phyloP scores from a whole-genome alignment of 2,113 vertebrate genomes.

The Tetraodon nigroviridis region DNA sequence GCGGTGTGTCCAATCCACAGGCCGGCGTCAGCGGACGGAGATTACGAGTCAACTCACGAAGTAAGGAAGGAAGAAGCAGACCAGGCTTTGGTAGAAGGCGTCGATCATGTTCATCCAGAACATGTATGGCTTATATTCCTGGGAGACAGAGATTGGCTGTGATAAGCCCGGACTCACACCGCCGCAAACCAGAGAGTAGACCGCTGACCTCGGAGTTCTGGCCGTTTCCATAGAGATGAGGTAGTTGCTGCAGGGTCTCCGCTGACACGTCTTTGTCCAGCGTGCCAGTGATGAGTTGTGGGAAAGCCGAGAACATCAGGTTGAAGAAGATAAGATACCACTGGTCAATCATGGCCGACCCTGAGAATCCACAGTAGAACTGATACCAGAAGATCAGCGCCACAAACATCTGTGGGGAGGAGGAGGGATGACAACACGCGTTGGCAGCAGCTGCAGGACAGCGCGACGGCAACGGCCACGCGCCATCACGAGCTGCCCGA shows the following conservation, averaged over 20 bases:
- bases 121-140: constrained; percentile 93
- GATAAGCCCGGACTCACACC: background rate
- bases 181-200: background rate
- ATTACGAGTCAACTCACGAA: constrained; percentile 80
- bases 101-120: constrained; percentile 99
- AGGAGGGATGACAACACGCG: background rate
- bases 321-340: constrained; percentile 99
- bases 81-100: constrained; percentile 93
- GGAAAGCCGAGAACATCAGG: constrained; percentile 95
- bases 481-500: too few relatives aligned
- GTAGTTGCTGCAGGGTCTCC: constrained; percentile 80
- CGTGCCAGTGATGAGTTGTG: constrained; percentile 93
- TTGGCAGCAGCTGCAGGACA: too few relatives aligned
- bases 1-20: background rate
- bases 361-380: constrained; percentile 98
- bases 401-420: constrained; percentile 87
- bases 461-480: too few relatives aligned
- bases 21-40: background rate
- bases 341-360: constrained; percentile 94
- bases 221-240: constrained; percentile 89
- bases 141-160: constrained; percentile 19
- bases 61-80: constrained; percentile 97
- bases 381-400: constrained; percentile 98
- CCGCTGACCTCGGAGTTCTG: constrained; percentile 86
- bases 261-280: constrained; percentile 91